phyloP scores from a whole-genome alignment of 2,797 vertebrate genomes.

The Coregonus ussuriensis region DNA sequence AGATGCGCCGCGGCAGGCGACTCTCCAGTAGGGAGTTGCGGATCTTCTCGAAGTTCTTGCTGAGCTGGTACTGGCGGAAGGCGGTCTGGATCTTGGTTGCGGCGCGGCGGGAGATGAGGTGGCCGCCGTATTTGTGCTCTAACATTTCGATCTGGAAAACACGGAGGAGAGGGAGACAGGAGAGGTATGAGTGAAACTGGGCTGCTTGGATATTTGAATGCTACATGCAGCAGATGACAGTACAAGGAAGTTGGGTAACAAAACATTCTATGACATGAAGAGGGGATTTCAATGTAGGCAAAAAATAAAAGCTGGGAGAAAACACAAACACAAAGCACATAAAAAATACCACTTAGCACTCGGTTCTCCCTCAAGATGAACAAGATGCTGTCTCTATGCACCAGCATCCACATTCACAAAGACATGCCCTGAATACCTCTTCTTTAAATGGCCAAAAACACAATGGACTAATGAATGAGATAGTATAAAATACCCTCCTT shows the following conservation, averaged over 20 bases:
- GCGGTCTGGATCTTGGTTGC: slow-evolving; percentile 99
- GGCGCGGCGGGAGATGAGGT: slow-evolving; percentile 93
- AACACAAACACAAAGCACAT: not conserved
- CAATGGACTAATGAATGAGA: too few species aligned
- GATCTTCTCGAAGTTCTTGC: slow-evolving; percentile 99
- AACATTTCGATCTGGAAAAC: slow-evolving; percentile 97
- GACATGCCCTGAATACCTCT: not conserved
- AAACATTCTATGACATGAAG: not conserved
- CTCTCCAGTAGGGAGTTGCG: slow-evolving; percentile 97
- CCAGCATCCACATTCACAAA: not conserved
- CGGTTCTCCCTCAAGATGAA: not conserved
- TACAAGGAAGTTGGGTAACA: not conserved
- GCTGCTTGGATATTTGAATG: not conserved
- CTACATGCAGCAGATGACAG: not conserved
- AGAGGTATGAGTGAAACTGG: not conserved
- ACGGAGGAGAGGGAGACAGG: not conserved
- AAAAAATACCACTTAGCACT: not conserved
- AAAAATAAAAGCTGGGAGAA: not conserved
- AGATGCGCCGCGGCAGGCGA: slow-evolving; percentile 93
- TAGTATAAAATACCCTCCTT: not conserved
- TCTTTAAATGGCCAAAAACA: not conserved
- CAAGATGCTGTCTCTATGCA: not conserved
- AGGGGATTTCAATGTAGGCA: not conserved
- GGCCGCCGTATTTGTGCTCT: slow-evolving; percentile 98
- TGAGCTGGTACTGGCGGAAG: slow-evolving; percentile 99